Base-by-base conservation (phyloP, 2,888 invertebrate species). In the Dryococelus australis region DNA sequence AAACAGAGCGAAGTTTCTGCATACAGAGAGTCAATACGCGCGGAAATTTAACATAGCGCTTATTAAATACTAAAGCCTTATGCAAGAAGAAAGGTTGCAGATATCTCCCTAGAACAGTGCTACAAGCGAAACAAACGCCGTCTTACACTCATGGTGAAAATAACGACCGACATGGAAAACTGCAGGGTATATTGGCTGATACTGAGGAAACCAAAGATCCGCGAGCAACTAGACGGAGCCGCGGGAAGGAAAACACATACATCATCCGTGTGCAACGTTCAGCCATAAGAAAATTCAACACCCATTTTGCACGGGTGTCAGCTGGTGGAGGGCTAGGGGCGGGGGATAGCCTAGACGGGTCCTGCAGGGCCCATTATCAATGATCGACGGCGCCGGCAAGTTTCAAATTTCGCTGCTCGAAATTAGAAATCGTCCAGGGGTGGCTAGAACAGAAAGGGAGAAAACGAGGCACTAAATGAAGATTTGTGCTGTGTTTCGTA, bases 401-500 rank as follows among this genome's bases (percentile, higher is more conserved):
- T 65, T 65, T 65, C 65, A 65, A 65, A 65, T 65, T 65, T 65
- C 8, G 35, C 65, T 12, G 65, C 65, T 16, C 24, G 65, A 65
- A 65, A 65, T 65, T 65, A 65, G 65, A 65, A 65, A 65, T 65
- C 47, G 65, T 65, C 65, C 65, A 65, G 20, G 65, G 65, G 20
- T 65, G 65, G 65, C 65, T 8, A 65, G 65, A 24, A 65, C 65
- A 20, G 65, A 65, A 65, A 65, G 65, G 65, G 65, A 65, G 65
- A 65, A 65, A 65, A 65, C 65, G 65, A 65, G 65, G 65, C 65
- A n/a, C 65, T 5, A 5, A 83, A 83, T 83, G 83, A 83, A 83
- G 83, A 83, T 83, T 83, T 83, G 83, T 83, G 83, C 43, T 83
- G 28, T 83, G 83, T 83, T 83, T 83, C 83, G 83, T 28, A 26